Evolutionary conservation across 2,113 vertebrate genomes (phyloP).

Genomic region (Dipodomys stephensi): DNA sequence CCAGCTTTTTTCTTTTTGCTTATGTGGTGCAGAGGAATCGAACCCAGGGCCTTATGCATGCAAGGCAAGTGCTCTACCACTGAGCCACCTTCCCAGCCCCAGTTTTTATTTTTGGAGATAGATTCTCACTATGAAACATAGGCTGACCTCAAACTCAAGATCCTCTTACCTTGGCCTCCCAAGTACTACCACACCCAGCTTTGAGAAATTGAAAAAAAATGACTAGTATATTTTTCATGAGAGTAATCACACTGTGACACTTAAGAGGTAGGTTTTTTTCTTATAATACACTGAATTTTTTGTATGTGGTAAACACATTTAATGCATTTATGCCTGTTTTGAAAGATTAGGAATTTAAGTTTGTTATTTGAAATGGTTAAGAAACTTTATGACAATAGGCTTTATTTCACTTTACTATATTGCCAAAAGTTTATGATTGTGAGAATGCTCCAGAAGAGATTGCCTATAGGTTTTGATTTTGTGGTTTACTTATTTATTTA

Average conservation of each 20-base stretch:
- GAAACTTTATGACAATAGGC: not conserved
- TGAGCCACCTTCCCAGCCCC: no score
- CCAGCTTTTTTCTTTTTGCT: no score
- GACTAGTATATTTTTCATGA: not conserved
- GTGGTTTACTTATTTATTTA: not conserved
- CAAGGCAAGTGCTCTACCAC: no score
- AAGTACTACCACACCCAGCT: not conserved
- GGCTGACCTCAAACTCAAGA: not conserved
- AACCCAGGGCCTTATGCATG: no score
- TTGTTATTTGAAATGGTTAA: slow-evolving; percentile 52
- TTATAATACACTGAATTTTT: not conserved
- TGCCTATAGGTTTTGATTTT: slow-evolving; percentile 41
- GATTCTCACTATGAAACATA: not conserved
- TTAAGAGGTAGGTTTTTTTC: not conserved
- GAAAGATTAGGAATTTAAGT: slow-evolving; percentile 21
- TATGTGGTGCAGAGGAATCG: no score
- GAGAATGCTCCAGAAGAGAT: not conserved
- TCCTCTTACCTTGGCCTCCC: not conserved
- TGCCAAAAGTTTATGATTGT: slow-evolving; percentile 7
- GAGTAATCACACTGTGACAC: not conserved
- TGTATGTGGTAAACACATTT: not conserved
- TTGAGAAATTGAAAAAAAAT: not conserved
- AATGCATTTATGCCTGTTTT: not conserved
- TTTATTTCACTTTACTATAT: slow-evolving; percentile 46
- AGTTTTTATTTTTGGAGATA: not conserved